Evolutionary conservation across 2,113 vertebrate species (phyloP), one percentile per base, ranked within the genome.

Genomic region (Saguinus midas): DNA sequence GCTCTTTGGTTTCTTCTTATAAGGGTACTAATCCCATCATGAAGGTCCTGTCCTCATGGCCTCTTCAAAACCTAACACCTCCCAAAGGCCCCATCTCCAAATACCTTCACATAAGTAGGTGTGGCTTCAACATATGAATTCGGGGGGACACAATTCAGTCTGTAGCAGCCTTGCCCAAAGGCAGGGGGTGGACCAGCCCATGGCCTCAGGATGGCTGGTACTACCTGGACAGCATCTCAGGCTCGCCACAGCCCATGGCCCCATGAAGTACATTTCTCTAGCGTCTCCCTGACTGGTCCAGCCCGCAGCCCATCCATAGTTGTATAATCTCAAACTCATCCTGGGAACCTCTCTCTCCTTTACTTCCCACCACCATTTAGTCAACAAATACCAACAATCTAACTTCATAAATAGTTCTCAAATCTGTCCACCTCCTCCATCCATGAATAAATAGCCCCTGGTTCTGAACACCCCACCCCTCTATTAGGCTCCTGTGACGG

Each of bases 181-280:
- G 37, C 21, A 35, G 29, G 64, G 10, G 18, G 4, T 3, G 4
- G 52, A 50, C 0, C 3, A 20, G 12, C 16, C 57, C 6, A 0
- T 43, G 73, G 23, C n/a, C 81, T 73, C 1, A 4, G 61, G 29
- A 32, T 21, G 2, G 3, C 37, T 2, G 37, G 18, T 13, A 57
- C 35, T 1, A 35, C 48, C 35, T 43, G 3, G 52, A 64, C n/a
- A 57, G 11, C 11, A 3, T 37, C 14, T 23, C 50, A 3, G 57
- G 12, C 32, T 81, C 16, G 8, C 52, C 45, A 32, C 23, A 21
- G 35, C 14, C 83, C 40, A 48, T 6, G 0, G 52, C n/a, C n/a
- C 27, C 37, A 7, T 37, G 10, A 8, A 14, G 37, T 18, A 18
- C 1, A 13, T 64, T 48, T 89, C 29, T 61, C 84, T 57, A 29